Percentiles rank a stretch among this genome's conserved stretches.
Conservation (phyloP, 2,797 vertebrate genomes). For the Masticophis lateralis region DNA sequence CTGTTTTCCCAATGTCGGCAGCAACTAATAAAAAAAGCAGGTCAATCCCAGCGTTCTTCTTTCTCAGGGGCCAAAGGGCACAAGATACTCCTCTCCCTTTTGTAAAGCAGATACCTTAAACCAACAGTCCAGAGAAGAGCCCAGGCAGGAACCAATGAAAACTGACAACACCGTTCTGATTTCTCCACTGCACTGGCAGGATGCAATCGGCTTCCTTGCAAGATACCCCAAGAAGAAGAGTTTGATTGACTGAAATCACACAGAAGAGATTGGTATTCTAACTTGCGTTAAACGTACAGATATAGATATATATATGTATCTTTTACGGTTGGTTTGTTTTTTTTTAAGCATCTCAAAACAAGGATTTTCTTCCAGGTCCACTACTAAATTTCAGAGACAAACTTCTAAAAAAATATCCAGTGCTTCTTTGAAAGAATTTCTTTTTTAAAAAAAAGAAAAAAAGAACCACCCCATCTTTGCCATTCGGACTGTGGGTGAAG, state of each 20-base stretch:
- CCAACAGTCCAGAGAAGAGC: slow-evolving; percentile 58
- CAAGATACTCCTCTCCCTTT: slow-evolving; percentile 66
- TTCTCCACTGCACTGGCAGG: slow-evolving; percentile 63
- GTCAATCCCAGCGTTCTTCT: slow-evolving; percentile 55
- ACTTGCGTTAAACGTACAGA: slow-evolving; percentile 39
- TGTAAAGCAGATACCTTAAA: slow-evolving; percentile 51
- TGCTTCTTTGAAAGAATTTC: slow-evolving; percentile 69
- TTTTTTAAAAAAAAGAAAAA: slow-evolving; percentile 48
- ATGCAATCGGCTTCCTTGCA: background rate
- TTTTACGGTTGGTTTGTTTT: slow-evolving; percentile 4
- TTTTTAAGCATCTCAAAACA: slow-evolving; percentile 72
- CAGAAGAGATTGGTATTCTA: slow-evolving; percentile 76
- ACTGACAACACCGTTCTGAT: slow-evolving; percentile 68
- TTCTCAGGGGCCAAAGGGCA: slow-evolving; percentile 67
- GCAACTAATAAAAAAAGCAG: slow-evolving; percentile 59
- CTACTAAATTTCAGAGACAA: slow-evolving; percentile 79
- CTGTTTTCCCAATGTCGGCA: slow-evolving; percentile 48
- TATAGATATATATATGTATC: slow-evolving; percentile 48
- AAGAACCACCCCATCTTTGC: slow-evolving; percentile 63
- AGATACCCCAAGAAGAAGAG: slow-evolving; percentile 71
- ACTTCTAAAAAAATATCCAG: slow-evolving; percentile 75
- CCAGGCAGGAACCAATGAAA: slow-evolving; percentile 75
- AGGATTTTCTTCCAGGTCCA: slow-evolving; percentile 75
- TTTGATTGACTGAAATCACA: slow-evolving; percentile 74
- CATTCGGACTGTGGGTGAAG: slow-evolving; percentile 75